A percentile compares a stretch with the other conserved stretches of the same genome.
Conservation (phyloP, 1,140 invertebrate species). For the Lethrus apterus region DNA sequence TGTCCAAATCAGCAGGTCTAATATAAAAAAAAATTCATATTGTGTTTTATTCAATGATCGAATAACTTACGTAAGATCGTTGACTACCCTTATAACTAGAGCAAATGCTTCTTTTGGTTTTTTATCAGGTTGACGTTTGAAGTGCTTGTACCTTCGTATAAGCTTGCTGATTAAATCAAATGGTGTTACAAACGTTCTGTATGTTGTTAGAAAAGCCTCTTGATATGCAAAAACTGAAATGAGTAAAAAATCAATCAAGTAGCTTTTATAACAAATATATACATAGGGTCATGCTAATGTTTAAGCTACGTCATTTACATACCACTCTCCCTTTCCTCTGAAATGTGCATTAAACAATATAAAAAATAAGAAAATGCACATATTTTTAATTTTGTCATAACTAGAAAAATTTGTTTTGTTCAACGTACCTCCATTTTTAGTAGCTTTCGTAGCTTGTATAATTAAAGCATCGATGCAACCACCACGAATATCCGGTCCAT, state of each 20-base stretch:
- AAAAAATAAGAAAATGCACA: no score
- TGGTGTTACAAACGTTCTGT: conserved; percentile 90
- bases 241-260: conserved; percentile 12
- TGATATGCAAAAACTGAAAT: conserved; percentile 83
- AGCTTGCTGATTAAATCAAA: conserved; percentile 81
- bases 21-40: conserved; percentile 14
- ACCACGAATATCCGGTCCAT: conserved; percentile 81
- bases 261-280: background rate
- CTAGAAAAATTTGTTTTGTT: background rate
- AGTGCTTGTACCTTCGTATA: conserved; percentile 77
- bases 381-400: background rate
- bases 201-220: conserved; percentile 95
- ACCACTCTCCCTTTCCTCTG: conserved; percentile 25
- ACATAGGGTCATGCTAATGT: background rate
- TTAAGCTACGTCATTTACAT: conserved; percentile 11
- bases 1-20: conserved; percentile 77
- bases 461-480: conserved; percentile 87
- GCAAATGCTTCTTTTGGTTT: conserved; percentile 82
- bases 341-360: background rate
- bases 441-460: conserved; percentile 86
- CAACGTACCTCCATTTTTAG: conserved; percentile 62
- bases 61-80: conserved; percentile 81
- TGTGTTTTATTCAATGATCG: background rate
- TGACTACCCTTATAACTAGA: conserved; percentile 83
- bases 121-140: conserved; percentile 65